A percentile compares a stretch with the other conserved stretches of the same genome.
phyloP scores from a whole-genome alignment of 23 tunicate genomes.

The Phallusia fumigata region DNA sequence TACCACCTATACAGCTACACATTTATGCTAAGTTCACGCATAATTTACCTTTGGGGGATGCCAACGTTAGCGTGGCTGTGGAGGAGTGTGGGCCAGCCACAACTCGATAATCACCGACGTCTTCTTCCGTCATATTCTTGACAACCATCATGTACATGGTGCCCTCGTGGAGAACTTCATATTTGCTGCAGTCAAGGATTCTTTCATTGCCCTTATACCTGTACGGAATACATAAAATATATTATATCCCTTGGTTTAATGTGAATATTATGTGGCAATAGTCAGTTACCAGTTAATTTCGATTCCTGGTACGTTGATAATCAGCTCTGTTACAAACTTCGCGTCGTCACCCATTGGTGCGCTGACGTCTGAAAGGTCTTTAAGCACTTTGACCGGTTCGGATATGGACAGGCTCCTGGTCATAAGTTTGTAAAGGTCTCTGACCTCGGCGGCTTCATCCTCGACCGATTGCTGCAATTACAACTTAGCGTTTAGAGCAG shows the following conservation, averaged over 20 bases:
- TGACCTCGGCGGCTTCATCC: conserved; percentile 62
- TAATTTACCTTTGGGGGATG: conserved; percentile 2
- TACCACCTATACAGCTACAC: too few species aligned
- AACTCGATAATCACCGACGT: conserved; percentile 61
- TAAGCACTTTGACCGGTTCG: conserved; percentile 67
- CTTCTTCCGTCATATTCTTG: conserved; percentile 62
- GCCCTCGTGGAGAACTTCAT: conserved; percentile 67
- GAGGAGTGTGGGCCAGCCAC: conserved; percentile 86
- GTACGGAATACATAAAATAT: not conserved
- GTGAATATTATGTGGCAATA: not conserved
- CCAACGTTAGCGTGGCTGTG: conserved; percentile 48
- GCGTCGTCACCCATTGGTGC: conserved; percentile 63
- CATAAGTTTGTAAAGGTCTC: conserved; percentile 73
- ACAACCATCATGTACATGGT: conserved; percentile 49
- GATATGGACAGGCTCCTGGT: conserved; percentile 56
- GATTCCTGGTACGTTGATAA: conserved; percentile 74
- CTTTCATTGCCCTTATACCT: conserved; percentile 87
- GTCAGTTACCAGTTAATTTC: conserved; percentile 85
- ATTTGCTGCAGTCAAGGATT: conserved; percentile 61
- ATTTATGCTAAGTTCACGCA: not conserved
- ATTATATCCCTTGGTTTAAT: not conserved
- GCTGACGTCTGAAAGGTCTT: conserved; percentile 73
- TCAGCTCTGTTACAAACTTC: conserved; percentile 63
- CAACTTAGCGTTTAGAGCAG: too few species aligned
- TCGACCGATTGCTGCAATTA: conserved; percentile 17